A percentile compares a stretch with the other conserved stretches of the same genome.
These are phyloP conservation scores for Coreoperca whiteheadi DNA, from an alignment of 2,113 vertebrate genomes.

Conservation along the genomic window DNA sequence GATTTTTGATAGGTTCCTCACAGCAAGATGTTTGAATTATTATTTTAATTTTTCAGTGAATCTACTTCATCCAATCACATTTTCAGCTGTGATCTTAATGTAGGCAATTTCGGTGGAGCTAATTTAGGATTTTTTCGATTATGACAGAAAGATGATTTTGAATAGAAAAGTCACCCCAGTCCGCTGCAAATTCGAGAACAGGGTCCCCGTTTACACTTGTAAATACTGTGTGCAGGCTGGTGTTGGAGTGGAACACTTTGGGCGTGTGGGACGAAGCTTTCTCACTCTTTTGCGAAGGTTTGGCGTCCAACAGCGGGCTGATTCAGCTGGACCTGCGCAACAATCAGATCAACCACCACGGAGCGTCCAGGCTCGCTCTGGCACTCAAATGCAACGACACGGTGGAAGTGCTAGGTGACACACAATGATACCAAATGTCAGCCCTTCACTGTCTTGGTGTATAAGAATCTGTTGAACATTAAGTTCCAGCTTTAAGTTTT, in stretches of 20 bases:
- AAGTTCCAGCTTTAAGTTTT: neutral
- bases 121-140: neutral
- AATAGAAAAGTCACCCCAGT: neutral
- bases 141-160: neutral
- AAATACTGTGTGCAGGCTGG: constrained; percentile 83
- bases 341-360: constrained; percentile 95
- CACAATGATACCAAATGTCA: neutral
- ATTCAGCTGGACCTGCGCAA: constrained; percentile 92
- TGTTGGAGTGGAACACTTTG: constrained; percentile 94
- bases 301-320: constrained; percentile 85
- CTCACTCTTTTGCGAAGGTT: constrained; percentile 89
- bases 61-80: too few relatives aligned
- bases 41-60: neutral
- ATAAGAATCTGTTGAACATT: neutral
- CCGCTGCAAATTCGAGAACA: neutral
- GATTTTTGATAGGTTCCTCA: neutral
- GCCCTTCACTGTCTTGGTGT: neutral
- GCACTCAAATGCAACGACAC: constrained; percentile 86
- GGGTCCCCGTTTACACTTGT: neutral
- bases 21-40: neutral
- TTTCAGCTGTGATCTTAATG: too few relatives aligned
- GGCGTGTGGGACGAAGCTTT: constrained; percentile 93
- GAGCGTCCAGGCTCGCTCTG: constrained; percentile 87
- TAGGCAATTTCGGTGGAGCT: too few relatives aligned
- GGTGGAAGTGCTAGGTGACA: constrained; percentile 91